Evolutionary conservation across 2,113 vertebrate species (phyloP), one percentile per base, ranked within the genome.

Genomic region (Anas platyrhynchos): DNA sequence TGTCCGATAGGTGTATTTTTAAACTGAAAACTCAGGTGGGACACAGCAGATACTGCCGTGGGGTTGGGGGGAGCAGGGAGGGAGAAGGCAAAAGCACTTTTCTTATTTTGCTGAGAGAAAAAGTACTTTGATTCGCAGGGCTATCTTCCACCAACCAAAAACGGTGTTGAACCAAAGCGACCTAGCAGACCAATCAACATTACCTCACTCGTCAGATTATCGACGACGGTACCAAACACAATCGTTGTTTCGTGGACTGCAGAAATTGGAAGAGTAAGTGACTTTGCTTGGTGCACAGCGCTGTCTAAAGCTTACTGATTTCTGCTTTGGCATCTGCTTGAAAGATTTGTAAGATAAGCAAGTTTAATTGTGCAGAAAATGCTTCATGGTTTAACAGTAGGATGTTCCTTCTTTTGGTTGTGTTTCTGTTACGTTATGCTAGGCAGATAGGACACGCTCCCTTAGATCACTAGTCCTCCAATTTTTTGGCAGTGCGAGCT

Each of bases 91-190:
- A 27, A 55, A 66, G 4, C 34, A 25, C 16, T 32, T 2, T 44
- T 29, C n/a, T 36, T 34, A 17, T 26, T 11, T 61, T 55, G 4
- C 34, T 96, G 74, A 86, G 73, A 43, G 11, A 68, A 63, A 90
- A 43, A 89, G 20, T 74, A 4, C 80, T 83, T 93, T 36, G 15
- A 48, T 95, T 94, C 88, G 31, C 73, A 99, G 99, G 99, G 99
- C 96, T 99, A 99, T 95, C 99, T 99, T 98, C 99, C 99, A 97
- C 99, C 99, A 97, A 99, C 99, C 98, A 99, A 99, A 99, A 99
- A 99, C 56, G 99, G 99, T 73, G 99, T 99, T 12, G 99, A 99
- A 98, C 99, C 99, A 98, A 99, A 99, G 98, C 99, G 99, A 97
- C 99, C 99, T 89, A 99, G 99, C 98, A 98, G 99, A 98, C 99